Conservation (phyloP, 2,888 invertebrate genomes). For the Oegoconia quadripuncta region DNA sequence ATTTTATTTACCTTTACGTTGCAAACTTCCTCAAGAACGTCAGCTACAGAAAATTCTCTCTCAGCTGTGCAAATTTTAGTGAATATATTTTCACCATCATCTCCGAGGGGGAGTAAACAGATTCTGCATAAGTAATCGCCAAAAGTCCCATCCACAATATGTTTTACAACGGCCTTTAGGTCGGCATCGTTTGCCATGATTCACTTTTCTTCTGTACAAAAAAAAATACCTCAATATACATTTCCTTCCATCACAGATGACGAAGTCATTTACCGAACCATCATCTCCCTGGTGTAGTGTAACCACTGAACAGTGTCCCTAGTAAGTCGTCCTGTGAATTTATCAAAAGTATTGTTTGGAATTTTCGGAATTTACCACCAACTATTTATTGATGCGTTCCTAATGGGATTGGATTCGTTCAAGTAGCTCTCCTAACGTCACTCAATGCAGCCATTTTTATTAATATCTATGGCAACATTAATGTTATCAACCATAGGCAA, state of each 20-base stretch:
- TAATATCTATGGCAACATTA: too few relatives aligned
- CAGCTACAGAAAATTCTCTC: constrained; percentile 56
- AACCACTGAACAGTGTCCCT: too few relatives aligned
- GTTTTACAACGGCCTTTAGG: constrained; percentile 50
- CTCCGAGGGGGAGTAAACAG: constrained; percentile 48
- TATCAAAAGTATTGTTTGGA: too few relatives aligned
- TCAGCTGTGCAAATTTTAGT: constrained; percentile 55
- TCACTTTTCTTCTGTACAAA: neutral
- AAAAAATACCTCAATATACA: too few relatives aligned
- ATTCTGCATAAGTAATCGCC: constrained; percentile 52
- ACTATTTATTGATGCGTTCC: constrained; percentile 6
- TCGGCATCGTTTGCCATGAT: constrained; percentile 44
- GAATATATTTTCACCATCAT: constrained; percentile 50
- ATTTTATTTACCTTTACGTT: constrained; percentile 37
- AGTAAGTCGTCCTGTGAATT: too few relatives aligned
- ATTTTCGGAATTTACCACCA: constrained; percentile 9
- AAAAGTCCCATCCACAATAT: constrained; percentile 54
- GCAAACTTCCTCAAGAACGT: constrained; percentile 47
- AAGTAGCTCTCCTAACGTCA: too few relatives aligned
- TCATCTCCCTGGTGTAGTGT: too few relatives aligned
- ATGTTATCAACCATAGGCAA: too few relatives aligned
- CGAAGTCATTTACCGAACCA: too few relatives aligned
- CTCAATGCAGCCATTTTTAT: too few relatives aligned
- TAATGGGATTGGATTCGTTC: too few relatives aligned
- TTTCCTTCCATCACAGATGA: too few relatives aligned